phyloP scores from a whole-genome alignment of 2,888 invertebrate species.

The Sesia apiformis region DNA sequence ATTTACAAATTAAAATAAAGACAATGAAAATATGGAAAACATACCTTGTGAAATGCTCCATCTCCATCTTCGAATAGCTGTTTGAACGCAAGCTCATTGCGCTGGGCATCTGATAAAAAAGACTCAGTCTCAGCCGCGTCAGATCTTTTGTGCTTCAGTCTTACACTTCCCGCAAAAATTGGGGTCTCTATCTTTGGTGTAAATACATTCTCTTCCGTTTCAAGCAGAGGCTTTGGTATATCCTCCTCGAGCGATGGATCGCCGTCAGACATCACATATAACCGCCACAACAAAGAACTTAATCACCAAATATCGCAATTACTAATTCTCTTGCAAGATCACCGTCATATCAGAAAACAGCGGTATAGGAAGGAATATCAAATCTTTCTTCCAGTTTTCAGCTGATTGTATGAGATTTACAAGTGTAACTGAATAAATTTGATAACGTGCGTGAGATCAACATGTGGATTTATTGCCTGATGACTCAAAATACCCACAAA shows the following conservation, averaged over 20 bases:
- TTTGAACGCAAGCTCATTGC: slow-evolving; percentile 61
- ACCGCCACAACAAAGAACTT: not conserved
- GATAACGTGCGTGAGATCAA: too few relatives aligned
- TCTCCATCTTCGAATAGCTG: slow-evolving; percentile 58
- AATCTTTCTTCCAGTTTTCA: too few relatives aligned
- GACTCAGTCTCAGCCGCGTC: slow-evolving; percentile 50
- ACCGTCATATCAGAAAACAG: too few relatives aligned
- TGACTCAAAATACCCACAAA: too few relatives aligned
- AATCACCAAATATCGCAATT: too few relatives aligned
- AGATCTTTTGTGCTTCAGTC: slow-evolving; percentile 48
- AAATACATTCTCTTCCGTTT: slow-evolving; percentile 60
- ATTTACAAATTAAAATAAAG: too few relatives aligned
- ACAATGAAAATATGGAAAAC: slow-evolving; percentile 1
- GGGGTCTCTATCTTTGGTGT: slow-evolving; percentile 63
- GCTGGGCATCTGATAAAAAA: slow-evolving; percentile 53
- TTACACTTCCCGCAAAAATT: slow-evolving; percentile 54
- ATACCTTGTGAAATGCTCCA: slow-evolving; percentile 50
- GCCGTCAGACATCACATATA: slow-evolving; percentile 68
- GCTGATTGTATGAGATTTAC: too few relatives aligned
- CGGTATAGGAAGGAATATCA: too few relatives aligned
- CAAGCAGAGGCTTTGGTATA: slow-evolving; percentile 53
- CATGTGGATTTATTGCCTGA: too few relatives aligned
- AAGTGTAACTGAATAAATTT: too few relatives aligned
- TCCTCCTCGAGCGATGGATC: slow-evolving; percentile 70
- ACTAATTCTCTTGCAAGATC: too few relatives aligned